Evolutionary conservation across 2,797 vertebrate genomes (phyloP), one percentile per base, ranked within the genome.

Genomic region (Hipposideros larvatus): DNA sequence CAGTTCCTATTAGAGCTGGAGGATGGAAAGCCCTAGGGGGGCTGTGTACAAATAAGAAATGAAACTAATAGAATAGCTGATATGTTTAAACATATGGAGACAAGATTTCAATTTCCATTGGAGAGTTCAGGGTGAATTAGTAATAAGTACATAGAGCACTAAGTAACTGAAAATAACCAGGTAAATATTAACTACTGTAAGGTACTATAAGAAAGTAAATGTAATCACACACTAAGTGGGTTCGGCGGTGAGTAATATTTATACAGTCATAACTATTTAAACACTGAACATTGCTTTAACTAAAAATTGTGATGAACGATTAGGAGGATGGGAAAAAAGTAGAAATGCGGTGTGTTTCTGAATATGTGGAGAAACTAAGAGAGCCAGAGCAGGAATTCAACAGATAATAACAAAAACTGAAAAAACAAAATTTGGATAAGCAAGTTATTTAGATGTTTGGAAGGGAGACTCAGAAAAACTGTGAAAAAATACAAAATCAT

Each of bases 121-220:
- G 55, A 75, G 53, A 43, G 3, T 57, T 91, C 46, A 75, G 65
- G 3, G 11, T 78, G 5, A 66, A 66, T 92, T 90, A 70, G 4
- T 46, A 34, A 37, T 31, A 87, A 53, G 15, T 79, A n/a, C 13
- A 51, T 22, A 79, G 26, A 79, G 59, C 13, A 90, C 31, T 70
- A 84, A 90, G 15, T 26, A 70, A 37, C 15, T 95, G 57, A 82
- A 95, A 92, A 92, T 92, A 73, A 66, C 14, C 55, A 41, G n/a
- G 31, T 87, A 75, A 92, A 37, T 92, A 73, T 65, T 92, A 74
- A 48, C 51, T 90, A 63, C 46, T 68, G 16, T 57, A 87, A 71
- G 46, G 19, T 77, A 86, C 51, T 85, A 31, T 7, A 26, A 65
- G 66, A 83, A 65, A 87, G 34, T 34, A 55, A 82, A 55, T n/a